These are phyloP conservation scores for Crypturellus tataupa DNA, from an alignment of 2,797 vertebrate species.

Conservation along the genomic window DNA sequence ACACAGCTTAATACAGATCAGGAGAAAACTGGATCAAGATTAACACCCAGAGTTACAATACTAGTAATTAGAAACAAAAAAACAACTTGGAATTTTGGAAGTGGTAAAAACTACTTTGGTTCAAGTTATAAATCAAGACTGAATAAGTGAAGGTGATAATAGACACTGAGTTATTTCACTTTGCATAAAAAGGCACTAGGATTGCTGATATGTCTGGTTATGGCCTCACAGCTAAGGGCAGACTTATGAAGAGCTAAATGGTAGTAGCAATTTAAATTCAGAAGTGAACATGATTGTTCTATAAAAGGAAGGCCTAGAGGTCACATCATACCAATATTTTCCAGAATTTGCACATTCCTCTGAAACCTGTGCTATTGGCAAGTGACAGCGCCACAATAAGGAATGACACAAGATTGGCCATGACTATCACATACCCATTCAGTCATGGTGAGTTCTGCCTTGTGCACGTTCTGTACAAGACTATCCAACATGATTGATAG, in stretches of 20 bases:
- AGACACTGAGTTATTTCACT: too few relatives aligned
- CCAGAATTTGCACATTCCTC: background rate
- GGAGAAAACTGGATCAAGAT: background rate
- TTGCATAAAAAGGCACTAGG: too few relatives aligned
- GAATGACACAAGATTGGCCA: too few relatives aligned
- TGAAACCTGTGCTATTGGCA: background rate
- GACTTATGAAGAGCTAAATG: too few relatives aligned
- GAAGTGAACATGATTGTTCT: too few relatives aligned
- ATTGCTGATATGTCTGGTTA: too few relatives aligned
- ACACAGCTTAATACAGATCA: background rate
- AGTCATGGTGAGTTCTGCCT: background rate
- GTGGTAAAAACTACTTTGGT: background rate
- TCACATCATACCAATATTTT: background rate
- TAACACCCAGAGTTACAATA: background rate
- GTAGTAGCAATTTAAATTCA: too few relatives aligned
- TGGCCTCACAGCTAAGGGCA: too few relatives aligned
- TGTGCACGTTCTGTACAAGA: background rate
- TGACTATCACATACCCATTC: too few relatives aligned
- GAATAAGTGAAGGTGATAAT: rapidly evolving
- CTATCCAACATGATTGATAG: background rate
- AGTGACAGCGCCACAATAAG: background rate
- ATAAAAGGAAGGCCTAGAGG: too few relatives aligned
- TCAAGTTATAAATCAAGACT: background rate
- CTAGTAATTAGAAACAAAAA: background rate
- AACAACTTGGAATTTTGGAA: background rate